Evolutionary conservation across 2,113 vertebrate species (phyloP).

Genomic region (Anguilla rostrata): DNA sequence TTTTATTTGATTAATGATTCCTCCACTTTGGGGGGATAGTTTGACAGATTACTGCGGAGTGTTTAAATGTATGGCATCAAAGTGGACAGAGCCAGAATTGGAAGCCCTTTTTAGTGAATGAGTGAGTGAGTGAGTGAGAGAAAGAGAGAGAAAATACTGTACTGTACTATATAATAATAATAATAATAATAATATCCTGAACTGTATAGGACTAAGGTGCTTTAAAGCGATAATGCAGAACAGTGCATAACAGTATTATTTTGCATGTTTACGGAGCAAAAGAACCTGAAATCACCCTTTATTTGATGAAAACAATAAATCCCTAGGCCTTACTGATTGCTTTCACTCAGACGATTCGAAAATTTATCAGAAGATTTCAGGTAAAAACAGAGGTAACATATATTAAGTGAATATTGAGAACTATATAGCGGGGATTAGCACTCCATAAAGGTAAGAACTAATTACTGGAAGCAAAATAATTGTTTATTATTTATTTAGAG

Average conservation of each 20-base stretch:
- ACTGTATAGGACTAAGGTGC: too few species aligned
- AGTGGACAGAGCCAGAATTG: background rate
- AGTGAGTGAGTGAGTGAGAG: background rate
- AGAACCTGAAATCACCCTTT: background rate
- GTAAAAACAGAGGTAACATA: background rate
- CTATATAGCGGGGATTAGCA: background rate
- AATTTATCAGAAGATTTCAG: background rate
- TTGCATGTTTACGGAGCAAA: background rate
- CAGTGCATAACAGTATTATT: too few species aligned
- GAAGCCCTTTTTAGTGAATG: background rate
- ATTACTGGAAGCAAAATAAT: background rate
- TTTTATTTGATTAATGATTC: constrained; percentile 32
- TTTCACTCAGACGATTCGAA: background rate
- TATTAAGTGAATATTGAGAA: background rate
- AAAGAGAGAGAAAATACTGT: background rate
- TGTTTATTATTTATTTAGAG: background rate
- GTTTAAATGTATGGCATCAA: background rate
- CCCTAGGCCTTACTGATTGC: background rate
- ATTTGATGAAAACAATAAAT: background rate
- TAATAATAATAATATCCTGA: too few species aligned
- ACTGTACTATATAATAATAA: too few species aligned
- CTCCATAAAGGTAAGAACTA: background rate
- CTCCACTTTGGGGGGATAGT: constrained; percentile 2
- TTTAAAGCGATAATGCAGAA: too few species aligned
- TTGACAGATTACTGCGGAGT: constrained; percentile 28